These are phyloP conservation scores for Karalla daura DNA, from an alignment of 2,797 vertebrate species.

Conservation along the genomic window DNA sequence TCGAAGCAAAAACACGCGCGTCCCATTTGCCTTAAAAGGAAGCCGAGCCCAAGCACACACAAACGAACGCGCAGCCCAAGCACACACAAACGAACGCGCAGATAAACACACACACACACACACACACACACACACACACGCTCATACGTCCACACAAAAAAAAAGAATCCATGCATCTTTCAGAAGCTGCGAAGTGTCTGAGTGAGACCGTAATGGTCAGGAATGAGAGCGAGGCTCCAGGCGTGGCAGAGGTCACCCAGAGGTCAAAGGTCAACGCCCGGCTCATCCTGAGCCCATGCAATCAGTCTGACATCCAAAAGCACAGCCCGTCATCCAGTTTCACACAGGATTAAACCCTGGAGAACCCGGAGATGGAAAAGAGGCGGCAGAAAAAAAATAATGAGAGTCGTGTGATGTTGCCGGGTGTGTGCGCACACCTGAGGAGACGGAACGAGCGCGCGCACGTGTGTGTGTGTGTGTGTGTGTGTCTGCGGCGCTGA, in stretches of 20 bases:
- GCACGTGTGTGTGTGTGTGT: not conserved
- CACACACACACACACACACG: slow-evolving; percentile 11
- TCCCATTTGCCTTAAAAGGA: slow-evolving; percentile 47
- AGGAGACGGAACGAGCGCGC: no score
- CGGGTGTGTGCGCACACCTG: not conserved
- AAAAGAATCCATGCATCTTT: slow-evolving; percentile 65
- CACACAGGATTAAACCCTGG: no score
- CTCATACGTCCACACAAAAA: slow-evolving; percentile 4
- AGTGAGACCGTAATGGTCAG: slow-evolving; percentile 51
- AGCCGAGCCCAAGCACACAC: slow-evolving; percentile 24
- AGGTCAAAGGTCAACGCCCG: slow-evolving; percentile 56
- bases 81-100: slow-evolving; percentile 14
- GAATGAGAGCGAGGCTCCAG: slow-evolving; percentile 54
- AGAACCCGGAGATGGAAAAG: no score
- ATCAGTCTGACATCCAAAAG: slow-evolving; percentile 20
- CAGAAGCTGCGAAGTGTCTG: slow-evolving; percentile 46
- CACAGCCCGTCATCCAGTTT: no score
- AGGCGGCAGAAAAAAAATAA: slow-evolving; percentile 10
- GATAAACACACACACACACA: slow-evolving; percentile 9
- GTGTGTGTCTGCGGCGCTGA: slow-evolving; percentile 33
- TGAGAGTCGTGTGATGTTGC: slow-evolving; percentile 2
- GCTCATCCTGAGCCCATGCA: slow-evolving; percentile 1
- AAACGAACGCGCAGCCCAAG: not conserved
- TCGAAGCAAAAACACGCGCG: slow-evolving; percentile 36
- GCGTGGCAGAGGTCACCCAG: slow-evolving; percentile 56